Conservation (phyloP, 2,113 vertebrate genomes). For the Corythaeola cristata region DNA sequence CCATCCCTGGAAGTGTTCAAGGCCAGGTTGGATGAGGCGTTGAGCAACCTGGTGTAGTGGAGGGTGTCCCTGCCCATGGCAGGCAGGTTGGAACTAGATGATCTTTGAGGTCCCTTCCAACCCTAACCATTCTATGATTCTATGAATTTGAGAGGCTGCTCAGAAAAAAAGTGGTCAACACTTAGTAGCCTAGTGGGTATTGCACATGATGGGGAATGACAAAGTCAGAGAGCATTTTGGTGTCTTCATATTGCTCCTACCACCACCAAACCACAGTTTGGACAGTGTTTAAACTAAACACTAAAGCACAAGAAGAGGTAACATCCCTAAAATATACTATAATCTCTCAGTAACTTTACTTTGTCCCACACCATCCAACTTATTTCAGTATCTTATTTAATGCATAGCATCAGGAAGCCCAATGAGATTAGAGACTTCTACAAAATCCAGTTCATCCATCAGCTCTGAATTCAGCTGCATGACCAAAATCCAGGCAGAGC, state of each 20-base stretch:
- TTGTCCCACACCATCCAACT: background rate
- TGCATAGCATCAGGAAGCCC: background rate
- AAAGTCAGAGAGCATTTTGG: background rate
- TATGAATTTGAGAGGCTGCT: background rate
- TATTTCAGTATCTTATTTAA: background rate
- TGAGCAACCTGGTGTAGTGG: too few species aligned
- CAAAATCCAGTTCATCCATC: background rate
- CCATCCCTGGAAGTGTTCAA: too few species aligned
- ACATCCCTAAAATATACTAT: background rate
- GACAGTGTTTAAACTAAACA: background rate
- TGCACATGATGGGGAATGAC: background rate
- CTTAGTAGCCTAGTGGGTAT: too few species aligned
- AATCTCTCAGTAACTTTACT: background rate
- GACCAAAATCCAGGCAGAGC: background rate
- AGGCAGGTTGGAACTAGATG: too few species aligned
- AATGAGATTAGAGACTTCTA: background rate
- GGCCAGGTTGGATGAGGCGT: too few species aligned
- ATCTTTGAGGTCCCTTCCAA: too few species aligned
- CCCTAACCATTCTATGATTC: too few species aligned
- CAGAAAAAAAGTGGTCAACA: background rate
- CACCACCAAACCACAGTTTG: background rate
- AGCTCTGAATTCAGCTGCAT: background rate
- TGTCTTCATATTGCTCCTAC: background rate
- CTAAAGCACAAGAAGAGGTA: background rate
- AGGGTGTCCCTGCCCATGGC: too few species aligned